Base-by-base conservation (phyloP, 1,140 invertebrate species). In the Calephelis virginiensis region DNA sequence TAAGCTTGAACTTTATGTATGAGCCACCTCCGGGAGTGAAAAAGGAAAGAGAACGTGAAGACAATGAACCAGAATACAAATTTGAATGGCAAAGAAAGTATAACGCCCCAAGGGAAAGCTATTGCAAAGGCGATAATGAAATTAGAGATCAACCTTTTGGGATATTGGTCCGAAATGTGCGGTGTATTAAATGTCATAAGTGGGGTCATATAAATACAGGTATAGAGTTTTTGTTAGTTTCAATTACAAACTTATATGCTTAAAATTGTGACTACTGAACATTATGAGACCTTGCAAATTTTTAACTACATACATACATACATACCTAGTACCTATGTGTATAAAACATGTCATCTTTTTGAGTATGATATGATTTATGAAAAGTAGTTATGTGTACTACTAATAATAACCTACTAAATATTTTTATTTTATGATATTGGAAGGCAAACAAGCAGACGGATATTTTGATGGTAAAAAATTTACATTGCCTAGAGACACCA, bases 181-280 rank as follows among this genome's bases (percentile, higher is more conserved):
- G 98, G 13, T 99, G 99, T 83, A 97, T 99, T 45, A 99, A 99
- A 88, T 99, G 99, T 86, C 97, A 99, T 78, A 99, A 99, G 86
- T 99, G 99, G 98, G 99, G 99, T 7, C 99, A 99, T 82, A 98
- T 99, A 50, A 99, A 99, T 86, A 99, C 99, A 83, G 98, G 98
- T 94, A 92, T 60, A 68, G 45, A 48, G 50, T 45, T 14, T 8
- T 9, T 49, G 45, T 8, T 46, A 59, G 4, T 59, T 59, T 59
- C 37, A 38, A 37, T 59, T 28, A 8, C 6, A 37, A 28, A 28
- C 28, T 28, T 28, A 28, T 28, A 28, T 28, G 5, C 28, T 28
- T 1, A 28, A 28, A 28, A 2, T 28, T 28, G 2, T 28, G 28
- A 28, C 28, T 28, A 28, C 28, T 28, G 28, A 28, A 28, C 28